Conservation (phyloP, 2,888 invertebrate genomes). For the Brachypterus glaber region DNA sequence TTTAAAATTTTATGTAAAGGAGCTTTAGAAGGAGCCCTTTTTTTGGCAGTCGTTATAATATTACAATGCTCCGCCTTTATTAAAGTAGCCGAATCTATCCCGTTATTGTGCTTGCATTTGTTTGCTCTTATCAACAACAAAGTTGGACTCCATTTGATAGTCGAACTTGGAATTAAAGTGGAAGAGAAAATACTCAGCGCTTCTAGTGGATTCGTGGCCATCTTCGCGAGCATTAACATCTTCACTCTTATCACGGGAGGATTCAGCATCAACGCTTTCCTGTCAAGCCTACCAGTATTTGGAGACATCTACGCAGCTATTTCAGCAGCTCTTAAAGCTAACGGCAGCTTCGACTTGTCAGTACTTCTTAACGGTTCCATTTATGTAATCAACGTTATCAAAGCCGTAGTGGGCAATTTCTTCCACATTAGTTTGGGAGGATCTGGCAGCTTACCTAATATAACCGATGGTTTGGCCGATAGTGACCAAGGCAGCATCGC, state of each 20-base stretch:
- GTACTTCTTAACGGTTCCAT: conserved; percentile 5
- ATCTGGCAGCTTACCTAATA: no score
- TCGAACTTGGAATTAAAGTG: conserved; percentile 11
- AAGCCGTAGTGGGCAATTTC: no score
- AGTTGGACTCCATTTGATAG: conserved; percentile 14
- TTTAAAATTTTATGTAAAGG: conserved; percentile 10
- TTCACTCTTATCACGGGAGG: conserved; percentile 7
- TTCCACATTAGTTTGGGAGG: no score
- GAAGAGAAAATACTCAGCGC: no score
- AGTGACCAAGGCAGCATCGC: no score
- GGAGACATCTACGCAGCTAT: conserved; percentile 13
- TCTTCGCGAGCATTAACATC: conserved; percentile 3
- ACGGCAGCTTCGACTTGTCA: conserved; percentile 9
- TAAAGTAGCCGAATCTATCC: conserved; percentile 13
- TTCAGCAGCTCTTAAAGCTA: conserved; percentile 5
- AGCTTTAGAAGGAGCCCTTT: background rate
- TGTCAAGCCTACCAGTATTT: conserved; percentile 12
- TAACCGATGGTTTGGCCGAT: no score
- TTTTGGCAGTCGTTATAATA: conserved; percentile 14
- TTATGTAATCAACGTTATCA: conserved; percentile 2
- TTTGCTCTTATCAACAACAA: conserved; percentile 11
- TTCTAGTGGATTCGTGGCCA: background rate
- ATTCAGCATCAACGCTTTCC: conserved; percentile 7
- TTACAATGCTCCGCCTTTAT: conserved; percentile 8
- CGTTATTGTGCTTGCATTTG: conserved; percentile 12